phyloP scores from a whole-genome alignment of 2,888 invertebrate genomes.

The Stegana nigrithorax region DNA sequence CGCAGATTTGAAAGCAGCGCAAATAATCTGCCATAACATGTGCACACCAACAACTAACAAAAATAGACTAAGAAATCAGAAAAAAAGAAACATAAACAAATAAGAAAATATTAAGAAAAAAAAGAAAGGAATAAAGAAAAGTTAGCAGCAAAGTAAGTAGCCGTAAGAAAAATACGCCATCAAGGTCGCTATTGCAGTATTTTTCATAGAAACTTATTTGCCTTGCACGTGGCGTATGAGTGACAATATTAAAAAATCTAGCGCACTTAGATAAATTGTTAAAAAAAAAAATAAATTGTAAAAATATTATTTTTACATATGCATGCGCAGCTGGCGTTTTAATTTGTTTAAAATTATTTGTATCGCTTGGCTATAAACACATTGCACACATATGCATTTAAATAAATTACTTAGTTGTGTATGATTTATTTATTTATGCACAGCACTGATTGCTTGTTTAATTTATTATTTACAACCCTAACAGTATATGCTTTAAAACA shows the following conservation, averaged over 20 bases:
- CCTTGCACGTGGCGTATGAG: conserved; percentile 17
- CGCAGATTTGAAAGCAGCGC: too few relatives aligned
- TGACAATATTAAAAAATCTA: conserved; percentile 14
- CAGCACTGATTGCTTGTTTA: conserved; percentile 12
- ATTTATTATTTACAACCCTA: neutral
- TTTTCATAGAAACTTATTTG: conserved; percentile 8
- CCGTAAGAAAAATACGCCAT: conserved; percentile 10
- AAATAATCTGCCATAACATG: too few relatives aligned
- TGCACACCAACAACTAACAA: neutral
- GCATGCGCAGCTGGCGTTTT: conserved; percentile 1
- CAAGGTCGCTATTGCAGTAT: conserved; percentile 16
- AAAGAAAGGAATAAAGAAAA: neutral
- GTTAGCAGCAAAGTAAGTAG: neutral
- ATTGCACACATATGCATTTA: neutral
- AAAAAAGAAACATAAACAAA: neutral
- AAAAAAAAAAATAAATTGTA: neutral
- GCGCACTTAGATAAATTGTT: conserved; percentile 2
- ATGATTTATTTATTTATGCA: conserved; percentile 38
- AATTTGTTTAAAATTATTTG: conserved; percentile 1
- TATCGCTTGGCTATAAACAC: too few relatives aligned
- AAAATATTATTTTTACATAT: neutral
- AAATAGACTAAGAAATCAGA: neutral
- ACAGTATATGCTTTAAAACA: neutral
- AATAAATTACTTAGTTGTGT: conserved; percentile 18
- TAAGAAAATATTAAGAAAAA: neutral